A percentile compares a stretch with the other conserved stretches of the same genome.
phyloP scores from a whole-genome alignment of 2,113 vertebrate genomes.

The Crotalus tigris region DNA sequence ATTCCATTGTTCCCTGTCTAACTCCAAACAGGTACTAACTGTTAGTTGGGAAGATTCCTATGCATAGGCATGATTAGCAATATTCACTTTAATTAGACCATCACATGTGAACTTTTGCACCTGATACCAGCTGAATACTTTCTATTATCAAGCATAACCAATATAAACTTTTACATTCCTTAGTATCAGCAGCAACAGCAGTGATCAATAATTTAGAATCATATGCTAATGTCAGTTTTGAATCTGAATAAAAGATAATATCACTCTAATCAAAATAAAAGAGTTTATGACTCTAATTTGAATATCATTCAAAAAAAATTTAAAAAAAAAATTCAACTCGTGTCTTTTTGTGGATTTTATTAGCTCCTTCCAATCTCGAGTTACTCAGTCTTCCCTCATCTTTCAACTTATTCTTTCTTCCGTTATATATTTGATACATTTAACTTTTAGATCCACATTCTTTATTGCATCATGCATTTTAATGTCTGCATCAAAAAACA shows the following conservation, averaged over 20 bases:
- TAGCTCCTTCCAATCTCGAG: background rate
- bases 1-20: background rate
- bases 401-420: background rate
- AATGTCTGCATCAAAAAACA: background rate
- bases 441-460: background rate
- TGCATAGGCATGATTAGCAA: background rate
- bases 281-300: background rate
- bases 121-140: background rate
- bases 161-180: background rate
- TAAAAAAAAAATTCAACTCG: background rate
- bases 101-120: background rate
- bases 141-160: background rate
- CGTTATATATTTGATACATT: background rate
- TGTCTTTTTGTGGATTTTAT: background rate
- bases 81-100: background rate
- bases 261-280: background rate
- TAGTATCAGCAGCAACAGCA: background rate
- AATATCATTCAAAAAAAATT: background rate
- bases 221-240: background rate
- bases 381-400: background rate
- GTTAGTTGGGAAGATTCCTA: background rate
- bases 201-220: background rate
- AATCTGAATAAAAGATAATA: background rate
- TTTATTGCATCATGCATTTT: background rate
- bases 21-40: background rate